Evolutionary conservation across 1,140 invertebrate species (phyloP).

Genomic region (Uloborus diversus): DNA sequence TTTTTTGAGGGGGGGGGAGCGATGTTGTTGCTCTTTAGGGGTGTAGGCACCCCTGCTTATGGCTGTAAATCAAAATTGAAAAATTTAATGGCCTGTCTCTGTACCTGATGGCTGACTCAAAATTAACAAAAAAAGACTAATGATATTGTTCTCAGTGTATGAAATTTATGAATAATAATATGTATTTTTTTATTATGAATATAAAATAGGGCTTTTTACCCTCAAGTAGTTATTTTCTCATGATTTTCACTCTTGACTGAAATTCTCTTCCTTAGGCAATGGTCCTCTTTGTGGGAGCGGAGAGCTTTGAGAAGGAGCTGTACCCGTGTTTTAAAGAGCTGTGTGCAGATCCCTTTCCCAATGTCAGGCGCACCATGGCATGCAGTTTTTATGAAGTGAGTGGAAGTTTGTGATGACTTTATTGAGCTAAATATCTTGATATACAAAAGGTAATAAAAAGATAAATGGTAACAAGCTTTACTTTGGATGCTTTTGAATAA

Average conservation of each 20-base stretch:
- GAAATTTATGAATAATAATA: background rate
- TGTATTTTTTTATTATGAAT: background rate
- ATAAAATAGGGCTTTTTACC: too few species aligned
- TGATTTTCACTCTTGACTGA: conserved; percentile 22
- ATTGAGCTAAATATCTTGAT: background rate
- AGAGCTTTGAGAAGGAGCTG: conserved; percentile 67
- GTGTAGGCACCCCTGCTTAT: background rate
- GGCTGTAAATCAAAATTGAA: too few species aligned
- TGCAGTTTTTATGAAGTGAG: conserved; percentile 72
- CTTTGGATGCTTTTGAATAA: too few species aligned
- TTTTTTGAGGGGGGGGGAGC: background rate
- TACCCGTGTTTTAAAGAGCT: conserved; percentile 69
- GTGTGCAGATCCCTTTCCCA: conserved; percentile 71
- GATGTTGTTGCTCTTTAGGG: background rate
- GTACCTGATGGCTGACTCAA: too few species aligned
- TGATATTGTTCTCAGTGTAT: background rate
- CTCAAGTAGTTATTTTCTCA: background rate
- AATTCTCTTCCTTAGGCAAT: conserved; percentile 68
- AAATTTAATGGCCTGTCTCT: too few species aligned
- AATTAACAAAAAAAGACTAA: background rate
- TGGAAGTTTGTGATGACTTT: background rate
- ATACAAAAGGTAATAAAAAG: too few species aligned
- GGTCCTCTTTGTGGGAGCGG: conserved; percentile 70
- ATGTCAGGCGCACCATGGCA: conserved; percentile 73
- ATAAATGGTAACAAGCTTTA: too few species aligned